These are phyloP conservation scores for Zhuqinia jingwanae DNA, from an alignment of 2,888 invertebrate genomes.

Conservation along the genomic window DNA sequence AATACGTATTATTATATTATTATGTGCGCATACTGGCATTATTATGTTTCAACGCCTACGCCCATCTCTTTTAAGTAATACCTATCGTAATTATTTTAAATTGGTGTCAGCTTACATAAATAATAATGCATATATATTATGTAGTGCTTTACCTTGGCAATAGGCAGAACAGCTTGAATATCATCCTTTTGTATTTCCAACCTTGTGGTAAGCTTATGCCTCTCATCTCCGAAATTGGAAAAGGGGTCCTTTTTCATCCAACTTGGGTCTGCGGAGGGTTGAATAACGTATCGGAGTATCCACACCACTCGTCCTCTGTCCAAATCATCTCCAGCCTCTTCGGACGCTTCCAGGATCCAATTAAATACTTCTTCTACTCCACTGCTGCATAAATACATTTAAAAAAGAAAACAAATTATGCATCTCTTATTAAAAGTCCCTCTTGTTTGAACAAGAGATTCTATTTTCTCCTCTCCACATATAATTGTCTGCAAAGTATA, in stretches of 20 bases:
- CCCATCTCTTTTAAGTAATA: neutral
- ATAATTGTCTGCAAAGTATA: too few species aligned
- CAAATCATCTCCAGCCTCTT: slow-evolving; percentile 89
- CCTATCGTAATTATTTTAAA: neutral
- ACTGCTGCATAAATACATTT: slow-evolving; percentile 72
- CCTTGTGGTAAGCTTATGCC: slow-evolving; percentile 88
- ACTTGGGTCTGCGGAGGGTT: slow-evolving; percentile 78
- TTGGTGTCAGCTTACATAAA: neutral
- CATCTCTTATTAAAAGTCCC: slow-evolving; percentile 1
- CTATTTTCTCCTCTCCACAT: too few species aligned
- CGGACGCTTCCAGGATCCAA: slow-evolving; percentile 92
- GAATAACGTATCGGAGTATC: slow-evolving; percentile 87
- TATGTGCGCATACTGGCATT: neutral
- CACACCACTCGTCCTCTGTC: slow-evolving; percentile 93
- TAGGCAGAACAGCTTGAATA: slow-evolving; percentile 95
- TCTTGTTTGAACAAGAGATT: too few species aligned
- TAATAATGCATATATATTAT: neutral
- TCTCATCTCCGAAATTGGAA: slow-evolving; percentile 81
- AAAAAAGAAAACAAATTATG: slow-evolving; percentile 52
- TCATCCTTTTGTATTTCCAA: slow-evolving; percentile 96
- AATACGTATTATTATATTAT: slow-evolving; percentile 2
- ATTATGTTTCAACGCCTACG: too few species aligned
- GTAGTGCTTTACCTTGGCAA: slow-evolving; percentile 88
- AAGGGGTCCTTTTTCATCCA: slow-evolving; percentile 81
- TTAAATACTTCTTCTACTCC: slow-evolving; percentile 91